phyloP scores from a whole-genome alignment of 2,113 vertebrate genomes.

The Percina caprodes region DNA sequence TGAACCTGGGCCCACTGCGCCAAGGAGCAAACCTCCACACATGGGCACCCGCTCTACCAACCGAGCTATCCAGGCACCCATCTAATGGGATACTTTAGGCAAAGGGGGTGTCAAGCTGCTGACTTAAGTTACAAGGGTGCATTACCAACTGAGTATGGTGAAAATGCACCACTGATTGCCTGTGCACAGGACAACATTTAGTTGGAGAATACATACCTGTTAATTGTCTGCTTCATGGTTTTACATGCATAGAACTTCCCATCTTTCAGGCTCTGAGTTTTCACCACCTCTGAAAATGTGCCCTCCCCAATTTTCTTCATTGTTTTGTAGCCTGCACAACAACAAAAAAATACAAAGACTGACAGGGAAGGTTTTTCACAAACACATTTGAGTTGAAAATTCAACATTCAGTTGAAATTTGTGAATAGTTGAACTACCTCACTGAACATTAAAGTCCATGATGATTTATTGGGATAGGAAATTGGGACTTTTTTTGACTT shows the following conservation, averaged over 20 bases:
- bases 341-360: background rate
- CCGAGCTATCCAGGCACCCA: background rate
- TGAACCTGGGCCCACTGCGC: no score
- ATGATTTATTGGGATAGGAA: background rate
- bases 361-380: background rate
- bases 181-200: background rate
- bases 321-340: constrained; percentile 86
- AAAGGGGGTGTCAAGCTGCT: constrained; percentile 24
- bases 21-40: no score
- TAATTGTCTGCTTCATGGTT: constrained; percentile 88
- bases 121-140: constrained; percentile 53
- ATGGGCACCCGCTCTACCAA: no score
- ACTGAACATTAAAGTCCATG: background rate
- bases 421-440: background rate
- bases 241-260: constrained; percentile 89
- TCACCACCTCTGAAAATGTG: constrained; percentile 90
- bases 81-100: constrained; percentile 33
- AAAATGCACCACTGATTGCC: constrained; percentile 3
- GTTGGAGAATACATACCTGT: constrained; percentile 82
- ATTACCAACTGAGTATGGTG: background rate
- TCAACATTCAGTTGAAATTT: background rate
- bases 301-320: constrained; percentile 91
- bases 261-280: constrained; percentile 88
- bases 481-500: background rate
- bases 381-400: no score